Percentiles rank a stretch among this genome's conserved stretches.
phyloP scores from a whole-genome alignment of 2,888 invertebrate genomes.

The Dicranocentrus wangi region DNA sequence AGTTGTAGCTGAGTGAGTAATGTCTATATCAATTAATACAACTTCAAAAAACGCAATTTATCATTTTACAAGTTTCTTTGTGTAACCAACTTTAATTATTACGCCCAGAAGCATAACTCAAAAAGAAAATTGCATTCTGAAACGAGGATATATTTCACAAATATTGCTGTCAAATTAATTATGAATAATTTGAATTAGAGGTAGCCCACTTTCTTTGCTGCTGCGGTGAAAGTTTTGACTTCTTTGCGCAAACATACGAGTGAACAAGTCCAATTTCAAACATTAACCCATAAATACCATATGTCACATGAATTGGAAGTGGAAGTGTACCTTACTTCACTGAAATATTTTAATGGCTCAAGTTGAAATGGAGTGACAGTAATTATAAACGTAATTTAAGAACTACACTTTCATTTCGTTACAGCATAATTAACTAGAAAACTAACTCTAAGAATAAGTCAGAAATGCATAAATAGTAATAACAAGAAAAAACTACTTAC shows the following conservation, averaged over 20 bases:
- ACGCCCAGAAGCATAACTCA: not conserved
- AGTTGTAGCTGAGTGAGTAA: not conserved
- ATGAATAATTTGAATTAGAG: constrained; percentile 48
- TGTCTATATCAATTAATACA: not conserved
- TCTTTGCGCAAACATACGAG: not conserved
- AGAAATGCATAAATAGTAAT: not conserved
- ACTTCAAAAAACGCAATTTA: not conserved
- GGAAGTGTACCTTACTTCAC: too few species aligned
- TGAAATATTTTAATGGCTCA: too few species aligned
- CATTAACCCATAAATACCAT: too few species aligned
- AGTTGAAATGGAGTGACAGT: too few species aligned
- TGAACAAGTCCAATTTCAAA: too few species aligned
- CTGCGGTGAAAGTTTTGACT: too few species aligned
- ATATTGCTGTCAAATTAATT: constrained; percentile 50
- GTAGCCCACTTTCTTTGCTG: too few species aligned
- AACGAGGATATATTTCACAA: not conserved
- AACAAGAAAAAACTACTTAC: constrained; percentile 81
- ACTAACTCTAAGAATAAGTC: too few species aligned
- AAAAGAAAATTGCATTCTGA: not conserved
- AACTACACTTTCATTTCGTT: too few species aligned
- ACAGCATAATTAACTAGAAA: too few species aligned
- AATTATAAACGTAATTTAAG: not conserved
- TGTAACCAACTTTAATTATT: not conserved
- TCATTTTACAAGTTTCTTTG: not conserved
- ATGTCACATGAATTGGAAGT: too few species aligned